Percentiles rank a stretch among this genome's conserved stretches.
These are phyloP conservation scores for Champsocephalus esox DNA, from an alignment of 2,797 vertebrate genomes.

Conservation along the genomic window DNA sequence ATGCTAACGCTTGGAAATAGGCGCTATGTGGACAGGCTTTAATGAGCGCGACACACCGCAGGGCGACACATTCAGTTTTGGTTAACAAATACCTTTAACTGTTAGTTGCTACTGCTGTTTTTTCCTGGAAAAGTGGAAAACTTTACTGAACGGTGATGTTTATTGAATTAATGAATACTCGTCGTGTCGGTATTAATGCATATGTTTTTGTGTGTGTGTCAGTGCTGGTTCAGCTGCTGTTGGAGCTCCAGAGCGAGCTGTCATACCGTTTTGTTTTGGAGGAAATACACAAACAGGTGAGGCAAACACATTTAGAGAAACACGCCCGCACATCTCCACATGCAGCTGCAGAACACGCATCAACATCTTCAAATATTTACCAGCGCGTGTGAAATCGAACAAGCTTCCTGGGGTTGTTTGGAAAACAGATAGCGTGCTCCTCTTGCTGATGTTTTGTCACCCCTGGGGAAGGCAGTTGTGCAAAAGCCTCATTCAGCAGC, in stretches of 20 bases:
- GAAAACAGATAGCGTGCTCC: constrained; percentile 53
- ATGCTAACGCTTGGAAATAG: too few species aligned
- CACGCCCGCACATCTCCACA: constrained; percentile 24
- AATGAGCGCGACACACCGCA: too few species aligned
- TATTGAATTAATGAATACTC: constrained; percentile 21
- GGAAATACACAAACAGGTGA: constrained; percentile 90
- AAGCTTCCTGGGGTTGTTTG: constrained; percentile 50
- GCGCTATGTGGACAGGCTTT: too few species aligned
- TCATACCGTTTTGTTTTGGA: constrained; percentile 86
- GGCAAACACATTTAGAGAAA: constrained; percentile 47
- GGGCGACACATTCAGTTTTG: neutral
- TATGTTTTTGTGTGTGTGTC: constrained; percentile 40
- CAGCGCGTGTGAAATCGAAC: constrained; percentile 33
- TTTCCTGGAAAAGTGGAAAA: constrained; percentile 15
- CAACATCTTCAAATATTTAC: constrained; percentile 43
- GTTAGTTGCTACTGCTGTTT: neutral
- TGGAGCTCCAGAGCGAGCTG: constrained; percentile 87
- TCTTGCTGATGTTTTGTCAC: constrained; percentile 50
- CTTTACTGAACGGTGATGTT: constrained; percentile 11
- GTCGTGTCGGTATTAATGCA: constrained; percentile 19
- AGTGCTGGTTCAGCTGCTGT: constrained; percentile 91
- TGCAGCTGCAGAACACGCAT: constrained; percentile 16
- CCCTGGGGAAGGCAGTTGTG: constrained; percentile 33
- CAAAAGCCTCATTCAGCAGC: constrained; percentile 55
- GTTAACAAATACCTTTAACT: constrained; percentile 3